Conservation (phyloP, 2,888 invertebrate genomes). For the Automeris io region DNA sequence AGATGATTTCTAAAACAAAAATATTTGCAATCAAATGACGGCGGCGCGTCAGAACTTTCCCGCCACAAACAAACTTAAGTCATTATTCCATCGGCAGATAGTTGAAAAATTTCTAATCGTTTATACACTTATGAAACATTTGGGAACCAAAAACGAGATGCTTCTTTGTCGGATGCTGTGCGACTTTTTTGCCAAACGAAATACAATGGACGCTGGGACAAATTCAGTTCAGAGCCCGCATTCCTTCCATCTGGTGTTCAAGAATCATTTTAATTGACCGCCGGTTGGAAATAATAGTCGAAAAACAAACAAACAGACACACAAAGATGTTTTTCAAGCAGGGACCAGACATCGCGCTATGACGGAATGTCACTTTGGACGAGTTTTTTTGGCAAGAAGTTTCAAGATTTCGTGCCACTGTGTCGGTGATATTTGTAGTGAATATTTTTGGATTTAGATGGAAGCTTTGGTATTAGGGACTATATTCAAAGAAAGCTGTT, state of each 20-base stretch:
- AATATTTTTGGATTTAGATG: conserved; percentile 7
- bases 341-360: conserved; percentile 38
- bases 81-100: background rate
- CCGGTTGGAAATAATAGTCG: conserved; percentile 44
- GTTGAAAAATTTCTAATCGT: conserved; percentile 7
- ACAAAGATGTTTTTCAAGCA: background rate
- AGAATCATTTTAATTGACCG: conserved; percentile 71
- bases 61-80: background rate
- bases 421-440: conserved; percentile 6
- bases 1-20: background rate
- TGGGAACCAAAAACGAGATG: conserved; percentile 13
- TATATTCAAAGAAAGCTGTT: too few relatives aligned
- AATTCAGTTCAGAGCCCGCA: conserved; percentile 55
- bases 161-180: conserved; percentile 16
- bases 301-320: conserved; percentile 28
- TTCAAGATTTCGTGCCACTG: conserved; percentile 21
- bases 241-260: conserved; percentile 63
- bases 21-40: background rate
- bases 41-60: background rate
- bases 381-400: conserved; percentile 39
- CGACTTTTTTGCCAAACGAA: conserved; percentile 44
- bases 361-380: conserved; percentile 54
- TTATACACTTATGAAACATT: conserved; percentile 11
- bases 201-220: conserved; percentile 62
- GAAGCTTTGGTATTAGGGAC: too few relatives aligned